A percentile compares a stretch with the other conserved stretches of the same genome.
phyloP scores from a whole-genome alignment of 2,888 invertebrate species.

The Lacanobia oleracea region DNA sequence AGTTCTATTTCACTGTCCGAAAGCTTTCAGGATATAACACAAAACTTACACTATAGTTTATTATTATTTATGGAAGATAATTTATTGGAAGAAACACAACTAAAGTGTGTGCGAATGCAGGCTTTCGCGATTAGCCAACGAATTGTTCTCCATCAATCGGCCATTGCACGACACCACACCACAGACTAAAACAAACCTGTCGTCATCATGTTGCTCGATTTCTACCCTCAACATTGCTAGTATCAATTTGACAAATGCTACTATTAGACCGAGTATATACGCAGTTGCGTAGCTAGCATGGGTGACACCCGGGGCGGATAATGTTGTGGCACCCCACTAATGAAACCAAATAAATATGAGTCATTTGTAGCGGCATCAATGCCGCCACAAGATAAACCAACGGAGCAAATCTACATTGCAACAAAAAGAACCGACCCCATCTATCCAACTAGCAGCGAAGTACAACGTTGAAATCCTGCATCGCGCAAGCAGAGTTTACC shows the following conservation, averaged over 20 bases:
- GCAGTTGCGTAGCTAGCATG: no score
- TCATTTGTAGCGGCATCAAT: no score
- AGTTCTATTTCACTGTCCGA: slow-evolving; percentile 71
- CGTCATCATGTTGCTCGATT: slow-evolving; percentile 41
- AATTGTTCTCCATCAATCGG: slow-evolving; percentile 70
- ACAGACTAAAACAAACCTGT: slow-evolving; percentile 57
- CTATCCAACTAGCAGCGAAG: no score
- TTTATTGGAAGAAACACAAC: slow-evolving; percentile 66
- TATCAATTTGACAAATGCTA: slow-evolving; percentile 21
- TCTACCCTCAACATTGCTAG: slow-evolving; percentile 26
- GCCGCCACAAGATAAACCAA: no score
- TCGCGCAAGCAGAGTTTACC: no score
- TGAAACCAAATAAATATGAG: no score
- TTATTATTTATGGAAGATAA: slow-evolving; percentile 62
- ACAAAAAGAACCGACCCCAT: no score
- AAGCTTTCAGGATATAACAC: slow-evolving; percentile 68
- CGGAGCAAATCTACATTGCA: no score
- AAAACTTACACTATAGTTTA: slow-evolving; percentile 68
- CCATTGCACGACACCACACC: slow-evolving; percentile 71
- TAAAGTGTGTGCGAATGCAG: slow-evolving; percentile 64
- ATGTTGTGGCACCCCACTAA: no score
- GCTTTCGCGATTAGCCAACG: slow-evolving; percentile 69
- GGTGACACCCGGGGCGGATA: no score
- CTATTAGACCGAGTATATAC: background rate
- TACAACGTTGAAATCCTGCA: no score